Evolutionary conservation across 2,888 invertebrate species (phyloP).

Genomic region (Diadegma fenestrale): DNA sequence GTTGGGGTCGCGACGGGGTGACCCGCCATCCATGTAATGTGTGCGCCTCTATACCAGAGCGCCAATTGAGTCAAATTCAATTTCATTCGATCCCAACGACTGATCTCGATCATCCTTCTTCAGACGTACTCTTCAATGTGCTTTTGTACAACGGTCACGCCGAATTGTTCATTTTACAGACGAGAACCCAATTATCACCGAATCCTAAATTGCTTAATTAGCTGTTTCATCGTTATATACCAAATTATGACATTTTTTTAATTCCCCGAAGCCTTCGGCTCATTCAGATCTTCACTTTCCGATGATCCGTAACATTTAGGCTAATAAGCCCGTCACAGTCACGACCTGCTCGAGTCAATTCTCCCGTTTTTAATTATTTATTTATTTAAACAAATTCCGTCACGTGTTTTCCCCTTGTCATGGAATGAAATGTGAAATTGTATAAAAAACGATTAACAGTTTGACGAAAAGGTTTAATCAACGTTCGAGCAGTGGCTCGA

Average conservation of each 20-base stretch:
- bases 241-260: not conserved
- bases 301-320: not conserved
- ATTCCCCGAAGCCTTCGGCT: not conserved
- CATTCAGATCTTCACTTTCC: not conserved
- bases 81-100: conserved; percentile 70
- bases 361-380: not conserved
- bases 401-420: too few relatives aligned
- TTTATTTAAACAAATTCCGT: too few relatives aligned
- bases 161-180: conserved; percentile 46
- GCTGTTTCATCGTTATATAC: not conserved
- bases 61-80: conserved; percentile 73
- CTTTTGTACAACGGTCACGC: conserved; percentile 53
- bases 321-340: too few relatives aligned
- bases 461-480: not conserved
- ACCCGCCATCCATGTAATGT: conserved; percentile 37
- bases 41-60: conserved; percentile 51
- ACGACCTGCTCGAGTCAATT: too few relatives aligned
- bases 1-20: conserved; percentile 53
- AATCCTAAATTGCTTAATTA: conserved; percentile 39
- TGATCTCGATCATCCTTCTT: conserved; percentile 66
- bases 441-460: not conserved
- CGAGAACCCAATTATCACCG: conserved; percentile 38
- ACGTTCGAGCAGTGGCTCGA: conserved; percentile 25
- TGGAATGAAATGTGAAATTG: not conserved
- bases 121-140: conserved; percentile 50